Conservation (phyloP, 2,797 vertebrate species). For the Amblyraja radiata region DNA sequence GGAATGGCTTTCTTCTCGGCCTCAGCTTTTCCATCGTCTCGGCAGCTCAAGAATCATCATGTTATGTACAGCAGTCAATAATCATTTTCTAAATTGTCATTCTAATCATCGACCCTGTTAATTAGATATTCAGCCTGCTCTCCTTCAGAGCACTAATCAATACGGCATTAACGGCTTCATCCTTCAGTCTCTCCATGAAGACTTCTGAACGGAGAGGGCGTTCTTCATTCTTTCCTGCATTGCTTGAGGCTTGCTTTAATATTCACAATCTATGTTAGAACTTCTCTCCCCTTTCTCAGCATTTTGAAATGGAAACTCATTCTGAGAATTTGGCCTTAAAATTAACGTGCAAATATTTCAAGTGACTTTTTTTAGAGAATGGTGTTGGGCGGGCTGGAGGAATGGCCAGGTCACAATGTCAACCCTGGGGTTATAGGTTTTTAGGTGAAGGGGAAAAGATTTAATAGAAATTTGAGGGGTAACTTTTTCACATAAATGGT, state of each 20-base stretch:
- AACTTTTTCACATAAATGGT: no score
- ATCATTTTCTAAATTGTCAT: slow-evolving; percentile 31
- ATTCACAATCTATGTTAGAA: background rate
- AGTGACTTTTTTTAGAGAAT: background rate
- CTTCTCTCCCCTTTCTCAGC: background rate
- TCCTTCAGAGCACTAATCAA: background rate
- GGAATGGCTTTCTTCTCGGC: background rate
- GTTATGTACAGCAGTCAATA: slow-evolving; percentile 8
- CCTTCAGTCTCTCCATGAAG: background rate
- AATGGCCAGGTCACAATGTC: background rate
- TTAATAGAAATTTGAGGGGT: no score
- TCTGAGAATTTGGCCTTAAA: background rate
- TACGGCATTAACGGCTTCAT: slow-evolving; percentile 7
- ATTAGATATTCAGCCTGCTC: slow-evolving; percentile 32
- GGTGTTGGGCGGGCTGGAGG: background rate
- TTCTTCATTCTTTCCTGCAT: background rate
- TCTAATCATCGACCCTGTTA: slow-evolving; percentile 1
- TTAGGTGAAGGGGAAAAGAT: no score
- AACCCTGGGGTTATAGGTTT: background rate
- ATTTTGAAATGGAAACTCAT: background rate
- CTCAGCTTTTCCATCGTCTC: background rate
- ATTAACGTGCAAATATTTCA: background rate
- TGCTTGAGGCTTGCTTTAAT: background rate
- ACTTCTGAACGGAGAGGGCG: background rate
- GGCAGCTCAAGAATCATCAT: background rate